phyloP scores from a whole-genome alignment of 2,888 invertebrate species.

The Dorcus parallelipipedus region DNA sequence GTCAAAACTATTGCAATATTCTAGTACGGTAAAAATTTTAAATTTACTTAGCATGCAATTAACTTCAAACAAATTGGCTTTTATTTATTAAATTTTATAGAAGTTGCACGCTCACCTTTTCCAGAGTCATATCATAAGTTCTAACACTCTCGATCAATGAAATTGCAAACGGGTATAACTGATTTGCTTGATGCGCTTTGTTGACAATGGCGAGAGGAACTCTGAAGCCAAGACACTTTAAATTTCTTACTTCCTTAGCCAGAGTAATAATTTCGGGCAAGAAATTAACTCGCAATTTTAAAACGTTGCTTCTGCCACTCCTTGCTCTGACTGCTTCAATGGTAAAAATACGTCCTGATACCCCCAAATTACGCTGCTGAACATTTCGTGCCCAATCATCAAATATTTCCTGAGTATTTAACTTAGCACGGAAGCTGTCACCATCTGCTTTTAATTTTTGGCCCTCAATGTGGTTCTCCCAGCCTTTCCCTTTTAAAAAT shows the following conservation, averaged over 20 bases:
- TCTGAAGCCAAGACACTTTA: constrained; percentile 93
- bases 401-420: constrained; percentile 96
- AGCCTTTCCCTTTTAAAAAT: constrained; percentile 74
- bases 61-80: background rate
- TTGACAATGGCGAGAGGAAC: constrained; percentile 98
- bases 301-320: constrained; percentile 77
- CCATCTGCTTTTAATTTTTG: constrained; percentile 96
- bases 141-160: constrained; percentile 96
- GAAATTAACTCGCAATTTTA: constrained; percentile 92
- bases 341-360: constrained; percentile 90
- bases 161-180: constrained; percentile 97
- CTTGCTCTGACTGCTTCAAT: constrained; percentile 81
- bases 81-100: background rate
- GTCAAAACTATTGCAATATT: too few relatives aligned
- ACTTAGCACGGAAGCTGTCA: constrained; percentile 93
- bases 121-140: constrained; percentile 94
- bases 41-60: background rate
- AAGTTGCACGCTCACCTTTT: constrained; percentile 74
- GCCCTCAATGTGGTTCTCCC: constrained; percentile 99
- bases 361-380: constrained; percentile 90
- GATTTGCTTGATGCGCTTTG: constrained; percentile 98
- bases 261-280: constrained; percentile 96
- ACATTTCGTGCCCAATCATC: constrained; percentile 97
- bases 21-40: too few relatives aligned
- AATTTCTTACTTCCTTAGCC: constrained; percentile 96